Conservation (phyloP, 2,888 invertebrate genomes). For the Lymantria dispar region DNA sequence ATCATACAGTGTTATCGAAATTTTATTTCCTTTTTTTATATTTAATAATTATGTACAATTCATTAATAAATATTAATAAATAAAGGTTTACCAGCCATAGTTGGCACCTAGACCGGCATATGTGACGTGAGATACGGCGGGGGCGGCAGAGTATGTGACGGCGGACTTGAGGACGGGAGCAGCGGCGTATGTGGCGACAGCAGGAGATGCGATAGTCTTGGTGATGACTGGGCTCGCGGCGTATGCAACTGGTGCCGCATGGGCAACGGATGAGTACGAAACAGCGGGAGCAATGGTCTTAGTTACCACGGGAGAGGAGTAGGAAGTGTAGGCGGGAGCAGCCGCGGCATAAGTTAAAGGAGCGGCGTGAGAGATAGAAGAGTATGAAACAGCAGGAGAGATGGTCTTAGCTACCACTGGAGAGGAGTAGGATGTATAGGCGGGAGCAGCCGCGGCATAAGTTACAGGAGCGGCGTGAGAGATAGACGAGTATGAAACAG, state of each 20-base stretch:
- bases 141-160: conserved; percentile 63
- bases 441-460: conserved; percentile 32
- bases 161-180: conserved; percentile 44
- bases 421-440: conserved; percentile 62
- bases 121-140: conserved; percentile 62
- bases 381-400: conserved; percentile 38
- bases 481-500: conserved; percentile 23
- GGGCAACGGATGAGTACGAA: conserved; percentile 15
- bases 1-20: no score
- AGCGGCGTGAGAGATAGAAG: conserved; percentile 44
- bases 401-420: conserved; percentile 41
- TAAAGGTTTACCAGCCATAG: conserved; percentile 64
- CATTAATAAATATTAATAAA: conserved; percentile 19
- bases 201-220: conserved; percentile 38
- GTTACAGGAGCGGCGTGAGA: conserved; percentile 37
- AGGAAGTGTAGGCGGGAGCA: conserved; percentile 27
- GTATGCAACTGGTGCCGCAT: conserved; percentile 42
- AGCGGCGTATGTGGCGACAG: conserved; percentile 41
- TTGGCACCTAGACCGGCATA: conserved; percentile 76
- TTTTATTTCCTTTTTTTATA: no score
- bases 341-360: conserved; percentile 45
- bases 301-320: conserved; percentile 48
- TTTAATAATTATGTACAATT: conserved; percentile 2
- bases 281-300: conserved; percentile 52
- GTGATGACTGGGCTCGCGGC: conserved; percentile 65